Conservation (phyloP, 2,888 invertebrate species). For the Anodontia alba region DNA sequence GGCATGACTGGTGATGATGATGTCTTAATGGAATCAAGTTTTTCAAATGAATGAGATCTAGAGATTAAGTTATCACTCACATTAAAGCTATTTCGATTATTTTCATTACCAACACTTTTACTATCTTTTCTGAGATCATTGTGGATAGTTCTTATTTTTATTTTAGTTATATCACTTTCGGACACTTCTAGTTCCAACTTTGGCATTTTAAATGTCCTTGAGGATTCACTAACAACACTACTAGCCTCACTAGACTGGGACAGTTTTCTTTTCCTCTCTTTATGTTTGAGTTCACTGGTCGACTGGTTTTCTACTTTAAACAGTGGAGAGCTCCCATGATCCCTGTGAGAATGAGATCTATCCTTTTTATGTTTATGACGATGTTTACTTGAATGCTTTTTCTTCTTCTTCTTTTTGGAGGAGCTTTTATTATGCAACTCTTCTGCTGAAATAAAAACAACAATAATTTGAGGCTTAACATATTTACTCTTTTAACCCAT, state of each 20-base stretch:
- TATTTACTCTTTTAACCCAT: too few relatives aligned
- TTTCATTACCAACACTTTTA: not conserved
- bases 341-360: not conserved
- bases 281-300: not conserved
- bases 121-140: not conserved
- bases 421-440: not conserved
- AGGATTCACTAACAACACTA: not conserved
- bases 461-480: too few relatives aligned
- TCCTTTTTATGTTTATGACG: constrained; percentile 1
- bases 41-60: constrained; percentile 15
- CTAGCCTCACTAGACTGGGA: constrained; percentile 13
- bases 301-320: not conserved
- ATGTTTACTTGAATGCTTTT: constrained; percentile 9
- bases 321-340: not conserved
- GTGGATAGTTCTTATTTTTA: constrained; percentile 5
- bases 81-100: constrained; percentile 13
- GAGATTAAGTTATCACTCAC: constrained; percentile 2
- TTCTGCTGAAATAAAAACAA: constrained; percentile 1
- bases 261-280: constrained; percentile 11
- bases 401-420: constrained; percentile 21
- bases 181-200: constrained; percentile 15
- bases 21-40: constrained; percentile 3
- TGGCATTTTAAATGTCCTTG: constrained; percentile 8
- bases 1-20: constrained; percentile 4
- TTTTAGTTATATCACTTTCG: not conserved